Percentiles rank a stretch among this genome's conserved stretches.
These are phyloP conservation scores for Tachina fera DNA, from an alignment of 2,888 invertebrate species.

Conservation along the genomic window DNA sequence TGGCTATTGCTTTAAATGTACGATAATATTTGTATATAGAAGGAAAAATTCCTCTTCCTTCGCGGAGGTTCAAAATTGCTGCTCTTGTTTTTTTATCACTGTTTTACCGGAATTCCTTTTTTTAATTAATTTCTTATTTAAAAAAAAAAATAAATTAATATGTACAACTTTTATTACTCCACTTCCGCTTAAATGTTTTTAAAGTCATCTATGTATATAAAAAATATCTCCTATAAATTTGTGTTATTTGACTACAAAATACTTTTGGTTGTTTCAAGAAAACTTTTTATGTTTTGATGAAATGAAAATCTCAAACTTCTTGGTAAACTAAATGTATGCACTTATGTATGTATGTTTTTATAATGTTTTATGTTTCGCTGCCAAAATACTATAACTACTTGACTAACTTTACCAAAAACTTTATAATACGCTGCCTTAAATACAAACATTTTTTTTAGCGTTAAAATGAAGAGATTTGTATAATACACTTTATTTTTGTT, in stretches of 20 bases:
- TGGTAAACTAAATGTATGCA: background rate
- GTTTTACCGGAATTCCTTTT: too few relatives aligned
- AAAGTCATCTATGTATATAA: background rate
- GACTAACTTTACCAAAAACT: slow-evolving; percentile 22
- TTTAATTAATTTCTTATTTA: too few relatives aligned
- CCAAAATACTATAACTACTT: slow-evolving; percentile 42
- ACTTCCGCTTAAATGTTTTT: background rate
- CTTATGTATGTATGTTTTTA: background rate
- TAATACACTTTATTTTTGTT: slow-evolving; percentile 37
- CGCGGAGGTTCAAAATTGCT: too few relatives aligned
- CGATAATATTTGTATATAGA: too few relatives aligned
- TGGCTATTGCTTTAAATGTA: too few relatives aligned
- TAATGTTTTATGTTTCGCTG: background rate
- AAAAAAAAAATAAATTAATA: background rate
- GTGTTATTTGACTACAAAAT: slow-evolving; percentile 1
- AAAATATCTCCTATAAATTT: background rate
- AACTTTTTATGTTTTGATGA: background rate
- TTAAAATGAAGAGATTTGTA: slow-evolving; percentile 48
- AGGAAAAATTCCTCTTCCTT: too few relatives aligned
- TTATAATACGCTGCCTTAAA: slow-evolving; percentile 10
- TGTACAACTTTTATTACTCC: too few relatives aligned
- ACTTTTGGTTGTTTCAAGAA: background rate
- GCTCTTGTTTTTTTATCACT: too few relatives aligned
- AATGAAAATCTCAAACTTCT: background rate
- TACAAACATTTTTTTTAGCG: slow-evolving; percentile 16